Evolutionary conservation across 2,113 vertebrate species (phyloP), one percentile per base, ranked within the genome.

Genomic region (Myotis lucifugus): DNA sequence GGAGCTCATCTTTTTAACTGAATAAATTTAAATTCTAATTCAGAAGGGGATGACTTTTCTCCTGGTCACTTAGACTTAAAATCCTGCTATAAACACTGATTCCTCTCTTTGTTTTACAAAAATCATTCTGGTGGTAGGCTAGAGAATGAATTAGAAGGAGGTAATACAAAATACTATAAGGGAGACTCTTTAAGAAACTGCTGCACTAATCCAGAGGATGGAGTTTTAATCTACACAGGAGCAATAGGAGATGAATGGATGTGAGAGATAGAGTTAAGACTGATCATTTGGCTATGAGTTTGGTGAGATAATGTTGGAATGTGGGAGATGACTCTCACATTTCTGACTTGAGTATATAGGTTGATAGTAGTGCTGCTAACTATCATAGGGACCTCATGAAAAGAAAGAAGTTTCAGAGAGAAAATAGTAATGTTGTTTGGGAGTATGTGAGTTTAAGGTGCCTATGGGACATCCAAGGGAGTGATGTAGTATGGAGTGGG

Each of bases 21-120:
- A 50, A 59, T 81, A 85, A 77, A 32, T 85, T 79, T 77, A 88
- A 88, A 83, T 21, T 82, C 13, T 82, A 46, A 15, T 34, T 29
- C 5, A 72, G 13, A 94, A 72, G 82, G 52, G 59, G 70, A n/a
- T 90, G 48, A 56, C 48, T 89, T 84, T 73, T 81, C 78, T 90
- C 8, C 5, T 21, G n/a, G 19, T 83, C n/a, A 83, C 18, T 32
- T 82, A 86, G 8, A 67, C 8, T 52, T 73, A 83, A 83, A 79
- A 66, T 90, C 37, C 61, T 78, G 32, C 17, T 94, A 29, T 54
- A 40, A 79, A 15, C 48, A 82, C 59, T 9, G 2, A 86, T 82
- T 76, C 10, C 7, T 37, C 29, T 93, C 27, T 72, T 21, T 85
- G 17, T 81, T 94, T 94, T 91, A 88, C 18, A 72, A 67, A 92